Base-by-base conservation (phyloP, 1,140 invertebrate species). In the Pseudomyrmex pallidus region DNA sequence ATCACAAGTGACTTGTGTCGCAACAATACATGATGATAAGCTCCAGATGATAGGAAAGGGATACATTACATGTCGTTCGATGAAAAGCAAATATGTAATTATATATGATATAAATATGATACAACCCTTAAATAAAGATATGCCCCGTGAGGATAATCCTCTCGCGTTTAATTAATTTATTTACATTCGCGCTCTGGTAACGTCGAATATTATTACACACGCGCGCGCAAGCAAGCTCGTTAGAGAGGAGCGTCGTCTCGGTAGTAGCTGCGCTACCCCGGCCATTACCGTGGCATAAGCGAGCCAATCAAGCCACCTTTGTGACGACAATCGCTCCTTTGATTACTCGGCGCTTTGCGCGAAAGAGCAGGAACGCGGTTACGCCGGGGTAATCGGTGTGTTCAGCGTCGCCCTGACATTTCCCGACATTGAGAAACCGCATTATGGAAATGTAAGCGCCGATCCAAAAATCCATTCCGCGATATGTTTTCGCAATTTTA, bases 281-380 rank as follows among this genome's bases (percentile, higher is more conserved):
- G 66, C 77, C 72, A 90, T 92, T 91, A 91, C 84, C 82, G 84
- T 83, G 82, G 84, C 86, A 89, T 92, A 92, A 93, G 89, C 90
- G 90, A 92, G 89, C 91, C 92, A 93, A 93, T 93, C 93, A 93
- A 89, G 84, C 68, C 35, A 73, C 87, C 90, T 93, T 93, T 93
- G 91, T 92, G 76, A 61, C 83, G 82, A 87, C 90, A 93, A 93
- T 93, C 90, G 86, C 87, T 85, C 74, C 88, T 72, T 92, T 93
- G 90, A 92, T 93, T 93, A 91, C 84, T 85, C 89, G 70, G 76
- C 87, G 83, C 85, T 92, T 93, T 92, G 77, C 90, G 85, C 83
- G 74, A 87, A 88, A 91, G 89, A 91, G 85, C 84, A 90, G 85
- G 85, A 70, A 84, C 74, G 72, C 82, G 70, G 83, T 68, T 73